phyloP scores from a whole-genome alignment of 2,888 invertebrate species.

The Lepeophtheirus nordmannii region DNA sequence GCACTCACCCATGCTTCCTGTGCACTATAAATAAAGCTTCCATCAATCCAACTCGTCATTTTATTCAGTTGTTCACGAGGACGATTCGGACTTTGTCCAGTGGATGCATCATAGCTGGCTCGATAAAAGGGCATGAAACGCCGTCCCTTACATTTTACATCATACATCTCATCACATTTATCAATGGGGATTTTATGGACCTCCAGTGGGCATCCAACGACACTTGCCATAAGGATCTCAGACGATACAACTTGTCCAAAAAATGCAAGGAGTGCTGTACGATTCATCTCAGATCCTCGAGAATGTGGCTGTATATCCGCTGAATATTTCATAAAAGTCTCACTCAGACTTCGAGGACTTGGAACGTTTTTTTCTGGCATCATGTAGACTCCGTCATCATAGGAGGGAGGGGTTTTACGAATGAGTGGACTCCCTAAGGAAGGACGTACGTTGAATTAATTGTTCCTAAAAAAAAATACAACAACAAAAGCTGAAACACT shows the following conservation, averaged over 20 bases:
- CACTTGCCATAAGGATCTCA: conserved; percentile 92
- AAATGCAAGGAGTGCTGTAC: conserved; percentile 80
- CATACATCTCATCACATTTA: conserved; percentile 86
- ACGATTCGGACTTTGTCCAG: conserved; percentile 90
- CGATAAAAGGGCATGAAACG: conserved; percentile 86
- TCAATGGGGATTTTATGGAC: conserved; percentile 87
- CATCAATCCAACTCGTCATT: conserved; percentile 96
- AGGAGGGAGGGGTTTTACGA: conserved; percentile 75
- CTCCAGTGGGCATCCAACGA: conserved; percentile 91
- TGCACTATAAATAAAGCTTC: conserved; percentile 93
- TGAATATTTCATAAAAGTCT: conserved; percentile 76
- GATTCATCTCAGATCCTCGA: conserved; percentile 55
- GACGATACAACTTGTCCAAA: conserved; percentile 70
- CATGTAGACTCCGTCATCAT: conserved; percentile 89
- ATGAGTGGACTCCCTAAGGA: conserved; percentile 48
- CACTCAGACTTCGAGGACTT: conserved; percentile 70
- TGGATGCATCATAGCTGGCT: conserved; percentile 74
- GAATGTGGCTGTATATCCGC: conserved; percentile 47
- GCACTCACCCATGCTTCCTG: conserved; percentile 86
- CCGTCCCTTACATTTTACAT: conserved; percentile 71
- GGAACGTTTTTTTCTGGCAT: conserved; percentile 78
- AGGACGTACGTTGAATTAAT: neutral
- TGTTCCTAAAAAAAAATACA: conserved; percentile 17
- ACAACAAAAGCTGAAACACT: neutral
- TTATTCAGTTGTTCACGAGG: conserved; percentile 92